Percentiles rank a stretch among this genome's conserved stretches.
phyloP scores from a whole-genome alignment of 1,140 invertebrate genomes.

The Hesperophylax magnus region DNA sequence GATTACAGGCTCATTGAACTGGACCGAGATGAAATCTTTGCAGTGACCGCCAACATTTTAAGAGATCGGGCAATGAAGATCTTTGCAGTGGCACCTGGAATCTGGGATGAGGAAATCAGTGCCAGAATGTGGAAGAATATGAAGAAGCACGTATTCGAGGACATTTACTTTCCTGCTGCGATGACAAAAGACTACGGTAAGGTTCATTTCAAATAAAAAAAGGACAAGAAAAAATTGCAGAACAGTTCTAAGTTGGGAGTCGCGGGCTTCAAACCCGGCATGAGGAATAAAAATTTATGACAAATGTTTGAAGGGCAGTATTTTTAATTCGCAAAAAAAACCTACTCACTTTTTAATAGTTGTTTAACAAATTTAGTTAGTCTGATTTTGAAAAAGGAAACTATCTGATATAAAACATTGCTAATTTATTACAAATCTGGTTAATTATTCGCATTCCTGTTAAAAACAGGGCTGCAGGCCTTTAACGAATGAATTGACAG shows the following conservation, averaged over 20 bases:
- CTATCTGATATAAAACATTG: too few relatives aligned
- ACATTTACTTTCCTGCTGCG: slow-evolving; percentile 95
- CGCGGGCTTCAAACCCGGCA: too few relatives aligned
- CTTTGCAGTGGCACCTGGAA: background rate
- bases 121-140: slow-evolving; percentile 91
- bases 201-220: background rate
- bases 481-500: too few relatives aligned
- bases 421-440: too few relatives aligned
- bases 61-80: background rate
- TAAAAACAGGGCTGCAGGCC: too few relatives aligned
- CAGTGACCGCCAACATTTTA: background rate
- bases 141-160: slow-evolving; percentile 91
- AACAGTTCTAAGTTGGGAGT: background rate
- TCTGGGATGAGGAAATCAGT: slow-evolving; percentile 66
- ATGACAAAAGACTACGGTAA: slow-evolving; percentile 66
- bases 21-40: slow-evolving; percentile 6
- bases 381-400: too few relatives aligned
- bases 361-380: too few relatives aligned
- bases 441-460: too few relatives aligned
- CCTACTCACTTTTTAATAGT: too few relatives aligned
- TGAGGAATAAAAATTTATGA: too few relatives aligned
- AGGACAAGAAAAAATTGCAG: background rate
- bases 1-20: background rate
- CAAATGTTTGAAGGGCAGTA: too few relatives aligned
- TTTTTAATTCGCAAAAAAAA: too few relatives aligned